A percentile compares a stretch with the other conserved stretches of the same genome.
phyloP scores from a whole-genome alignment of 2,113 vertebrate genomes.

The Amazona guildingii region DNA sequence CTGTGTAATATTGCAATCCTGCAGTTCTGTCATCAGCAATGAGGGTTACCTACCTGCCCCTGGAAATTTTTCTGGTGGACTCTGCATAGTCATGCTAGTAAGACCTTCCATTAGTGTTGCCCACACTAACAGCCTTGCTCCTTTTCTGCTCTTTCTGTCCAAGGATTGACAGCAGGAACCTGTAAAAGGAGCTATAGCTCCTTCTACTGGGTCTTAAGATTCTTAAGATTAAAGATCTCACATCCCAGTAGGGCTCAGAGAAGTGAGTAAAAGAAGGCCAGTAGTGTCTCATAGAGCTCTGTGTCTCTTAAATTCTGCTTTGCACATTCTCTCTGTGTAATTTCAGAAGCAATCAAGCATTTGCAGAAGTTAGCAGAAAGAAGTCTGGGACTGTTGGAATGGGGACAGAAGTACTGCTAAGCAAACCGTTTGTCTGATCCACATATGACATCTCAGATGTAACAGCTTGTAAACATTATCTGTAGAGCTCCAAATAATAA shows the following conservation, averaged over 20 bases:
- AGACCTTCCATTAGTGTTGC: conserved; percentile 1
- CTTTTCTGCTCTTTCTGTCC: neutral
- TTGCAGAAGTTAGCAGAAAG: neutral
- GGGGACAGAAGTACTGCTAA: neutral
- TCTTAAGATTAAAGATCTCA: neutral
- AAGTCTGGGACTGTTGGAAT: conserved; percentile 1
- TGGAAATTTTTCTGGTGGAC: neutral
- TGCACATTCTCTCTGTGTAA: neutral
- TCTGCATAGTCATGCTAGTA: conserved; percentile 15
- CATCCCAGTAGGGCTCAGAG: neutral
- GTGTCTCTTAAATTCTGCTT: neutral
- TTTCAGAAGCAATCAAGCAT: conserved; percentile 5
- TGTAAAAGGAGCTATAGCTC: conserved; percentile 37
- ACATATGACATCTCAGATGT: conserved; percentile 26
- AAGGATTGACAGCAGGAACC: neutral
- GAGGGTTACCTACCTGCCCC: neutral
- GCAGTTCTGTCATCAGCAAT: neutral
- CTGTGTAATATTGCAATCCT: neutral
- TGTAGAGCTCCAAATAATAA: conserved; percentile 51
- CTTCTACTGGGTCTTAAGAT: conserved; percentile 35
- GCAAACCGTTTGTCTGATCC: conserved; percentile 29
- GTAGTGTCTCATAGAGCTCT: neutral
- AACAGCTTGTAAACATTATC: conserved; percentile 59
- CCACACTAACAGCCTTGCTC: neutral
- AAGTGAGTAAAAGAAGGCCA: neutral